Base-by-base conservation (phyloP, 2,113 vertebrate genomes). In the Thymallus thymallus region DNA sequence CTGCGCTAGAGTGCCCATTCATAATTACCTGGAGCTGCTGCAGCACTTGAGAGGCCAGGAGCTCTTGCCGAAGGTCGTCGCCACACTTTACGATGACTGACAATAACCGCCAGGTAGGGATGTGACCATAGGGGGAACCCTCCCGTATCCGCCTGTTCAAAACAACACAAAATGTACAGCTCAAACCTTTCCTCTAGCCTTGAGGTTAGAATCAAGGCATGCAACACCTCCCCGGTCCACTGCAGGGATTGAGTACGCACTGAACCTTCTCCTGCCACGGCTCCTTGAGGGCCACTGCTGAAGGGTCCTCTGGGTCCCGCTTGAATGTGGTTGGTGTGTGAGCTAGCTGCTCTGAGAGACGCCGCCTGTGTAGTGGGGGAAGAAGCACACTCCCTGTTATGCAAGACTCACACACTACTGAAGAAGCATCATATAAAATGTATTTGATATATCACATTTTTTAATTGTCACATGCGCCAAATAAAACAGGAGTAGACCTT, bases 221-320 rank as follows among this genome's bases (percentile, higher is more conserved):
- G 16, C 16, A 5, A 14, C 16, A 18, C 16, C 48, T 51, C 48
- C 14, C 18, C 14, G 48, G 48, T 14, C 48, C 48, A 51, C 48
- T 51, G 48, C 3, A 4, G 48, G 48, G 48, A 10, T 41, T 41
- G 48, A 51, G 5, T 70, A 82, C 93, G 69, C 74, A 98, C 97
- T 95, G 91, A 68, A 98, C 96, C 91, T 98, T 98, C 85, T 99
- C 97, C 90, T 98, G 94, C 97, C 97, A 99, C 0, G 97, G 97
- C 78, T 99, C 97, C 83, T 99, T 98, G 66, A 99, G 94, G 35
- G 97, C 97, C n/a, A 98, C 96, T 0, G 97, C 97, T 0, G 97
- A 99, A 0, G 97, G 97, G 76, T 99, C 97, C 85, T 99, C 96
- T 0, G 97, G 97, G 77, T 99, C 97, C 66, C 94, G 91, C 71